Evolutionary conservation across 2,113 vertebrate species (phyloP), one percentile per base, ranked within the genome.

Genomic region (Gobius niger): DNA sequence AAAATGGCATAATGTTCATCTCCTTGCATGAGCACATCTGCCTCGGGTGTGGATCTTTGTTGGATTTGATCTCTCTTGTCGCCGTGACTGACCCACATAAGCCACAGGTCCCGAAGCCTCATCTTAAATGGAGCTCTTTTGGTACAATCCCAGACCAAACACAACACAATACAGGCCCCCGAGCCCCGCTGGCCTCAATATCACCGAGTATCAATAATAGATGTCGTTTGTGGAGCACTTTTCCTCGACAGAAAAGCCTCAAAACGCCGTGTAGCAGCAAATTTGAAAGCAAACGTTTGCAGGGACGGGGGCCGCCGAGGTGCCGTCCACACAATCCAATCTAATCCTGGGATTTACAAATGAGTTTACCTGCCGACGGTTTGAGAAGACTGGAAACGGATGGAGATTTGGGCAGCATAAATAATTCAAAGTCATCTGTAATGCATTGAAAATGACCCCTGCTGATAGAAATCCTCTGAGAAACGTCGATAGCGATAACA

Each of bases 141-240:
- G 65, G 54, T 24, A 68, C 72, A 77, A 73, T 71, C 59, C 59
- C 44, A 63, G 60, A 75, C 67, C 15, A 60, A 60, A 75, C 71
- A 15, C 65, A 72, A 64, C 68, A 73, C 79, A 84, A 13, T 56
- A 54, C 8, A 40, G 47, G 63, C 61, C 57, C 56, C 52, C 13
- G 63, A 46, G 51, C 70, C 15, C 72, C n/a, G 82, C 78, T 46
- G 75, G 71, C 88, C 81, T 85, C 75, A 1, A 64, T 84, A 85
- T 83, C 85, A 78, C 63, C 53, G 40, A 47, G 0, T 68, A 84
- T 91, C 80, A 88, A 91, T 91, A 88, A 89, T 89, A 72, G 53
- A 91, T 83, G 71, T 10, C 57, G 9, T 85, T 83, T 87, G 81
- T 80, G 54, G 52, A 71, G 82, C 73, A 70, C 69, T 85, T 88